Percentiles rank a stretch among this genome's conserved stretches.
Conservation (phyloP, 2,113 vertebrate genomes). For the Marmota flaviventris region DNA sequence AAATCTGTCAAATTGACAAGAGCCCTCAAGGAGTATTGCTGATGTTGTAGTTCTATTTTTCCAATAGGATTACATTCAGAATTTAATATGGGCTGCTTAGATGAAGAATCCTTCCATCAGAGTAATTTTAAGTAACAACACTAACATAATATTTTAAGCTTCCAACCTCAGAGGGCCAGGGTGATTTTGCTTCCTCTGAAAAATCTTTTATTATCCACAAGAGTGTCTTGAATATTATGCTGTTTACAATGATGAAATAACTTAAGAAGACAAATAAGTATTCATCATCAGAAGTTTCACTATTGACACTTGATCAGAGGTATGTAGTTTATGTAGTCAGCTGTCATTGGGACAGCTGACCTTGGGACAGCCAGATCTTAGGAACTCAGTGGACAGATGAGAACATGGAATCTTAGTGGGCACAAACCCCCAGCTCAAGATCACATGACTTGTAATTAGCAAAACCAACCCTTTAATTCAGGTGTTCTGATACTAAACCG, state of each 20-base stretch:
- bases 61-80: constrained; percentile 63
- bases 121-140: constrained; percentile 67
- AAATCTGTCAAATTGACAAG: constrained; percentile 79
- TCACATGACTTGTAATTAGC: neutral
- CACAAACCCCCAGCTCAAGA: fast-evolving
- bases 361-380: neutral
- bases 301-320: neutral
- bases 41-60: constrained; percentile 52
- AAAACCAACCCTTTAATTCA: neutral
- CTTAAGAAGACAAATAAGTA: neutral
- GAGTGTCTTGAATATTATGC: neutral
- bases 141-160: constrained; percentile 51
- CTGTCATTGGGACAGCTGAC: neutral
- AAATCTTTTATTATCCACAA: constrained; percentile 2
- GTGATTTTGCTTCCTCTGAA: constrained; percentile 54
- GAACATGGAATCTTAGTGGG: neutral
- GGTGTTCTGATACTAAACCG: neutral
- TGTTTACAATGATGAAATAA: constrained; percentile 3
- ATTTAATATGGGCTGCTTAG: constrained; percentile 59
- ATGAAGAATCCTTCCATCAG: constrained; percentile 45
- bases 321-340: too few species aligned
- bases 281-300: neutral
- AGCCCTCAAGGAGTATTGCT: constrained; percentile 59
- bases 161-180: neutral
- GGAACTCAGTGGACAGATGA: neutral